Conservation (phyloP, 2,113 vertebrate genomes). For the Notothenia rossii region DNA sequence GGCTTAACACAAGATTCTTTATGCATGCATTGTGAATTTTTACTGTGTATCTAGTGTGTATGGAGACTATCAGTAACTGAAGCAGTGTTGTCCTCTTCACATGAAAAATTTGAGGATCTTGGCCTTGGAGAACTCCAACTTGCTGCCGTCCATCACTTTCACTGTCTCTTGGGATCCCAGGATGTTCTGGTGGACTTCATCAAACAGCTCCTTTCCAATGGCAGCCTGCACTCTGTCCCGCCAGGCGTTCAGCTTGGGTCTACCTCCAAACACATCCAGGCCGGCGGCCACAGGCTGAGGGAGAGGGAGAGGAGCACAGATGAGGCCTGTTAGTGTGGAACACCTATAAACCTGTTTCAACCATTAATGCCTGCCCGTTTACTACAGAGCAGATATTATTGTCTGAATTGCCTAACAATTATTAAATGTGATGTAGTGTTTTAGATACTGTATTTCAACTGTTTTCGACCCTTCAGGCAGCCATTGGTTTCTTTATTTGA, state of each 20-base stretch:
- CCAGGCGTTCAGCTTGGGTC: slow-evolving; percentile 78
- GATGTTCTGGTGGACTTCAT: slow-evolving; percentile 74
- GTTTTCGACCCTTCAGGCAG: background rate
- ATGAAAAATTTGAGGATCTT: slow-evolving; percentile 72
- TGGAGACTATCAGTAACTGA: background rate
- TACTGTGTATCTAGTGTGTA: background rate
- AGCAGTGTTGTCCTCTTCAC: slow-evolving; percentile 30
- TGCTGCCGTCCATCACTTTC: slow-evolving; percentile 58
- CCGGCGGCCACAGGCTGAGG: slow-evolving; percentile 81
- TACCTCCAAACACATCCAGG: slow-evolving; percentile 82
- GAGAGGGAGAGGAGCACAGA: slow-evolving; percentile 13
- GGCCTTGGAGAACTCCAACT: slow-evolving; percentile 70
- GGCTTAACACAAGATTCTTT: no score
- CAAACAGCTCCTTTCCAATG: slow-evolving; percentile 73
- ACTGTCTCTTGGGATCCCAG: slow-evolving; percentile 60
- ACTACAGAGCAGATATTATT: background rate
- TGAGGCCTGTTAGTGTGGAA: background rate
- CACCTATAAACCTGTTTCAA: background rate
- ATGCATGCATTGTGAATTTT: no score
- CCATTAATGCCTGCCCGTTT: background rate
- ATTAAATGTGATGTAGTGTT: background rate
- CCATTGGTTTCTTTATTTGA: background rate
- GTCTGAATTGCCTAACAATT: no score
- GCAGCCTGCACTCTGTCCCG: slow-evolving; percentile 72
- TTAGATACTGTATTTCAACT: background rate